Evolutionary conservation across 2,888 invertebrate genomes (phyloP).

Genomic region (Thera britannica): DNA sequence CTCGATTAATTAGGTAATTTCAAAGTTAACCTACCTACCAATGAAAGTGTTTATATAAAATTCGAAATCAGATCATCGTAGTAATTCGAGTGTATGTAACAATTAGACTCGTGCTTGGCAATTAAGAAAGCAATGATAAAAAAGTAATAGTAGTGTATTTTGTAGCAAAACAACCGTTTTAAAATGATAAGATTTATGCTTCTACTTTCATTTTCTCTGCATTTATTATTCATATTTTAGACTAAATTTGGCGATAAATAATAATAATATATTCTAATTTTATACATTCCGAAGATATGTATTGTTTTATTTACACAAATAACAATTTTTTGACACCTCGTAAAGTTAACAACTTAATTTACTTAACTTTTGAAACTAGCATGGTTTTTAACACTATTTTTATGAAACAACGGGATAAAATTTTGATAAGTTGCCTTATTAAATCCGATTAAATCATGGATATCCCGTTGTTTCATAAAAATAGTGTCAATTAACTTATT

Average conservation of each 20-base stretch:
- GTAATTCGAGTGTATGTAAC: not conserved
- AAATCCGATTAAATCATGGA: too few species aligned
- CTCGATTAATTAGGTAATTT: too few species aligned
- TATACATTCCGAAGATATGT: slow-evolving; percentile 1
- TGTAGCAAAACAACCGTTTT: slow-evolving; percentile 1
- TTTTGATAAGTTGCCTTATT: too few species aligned
- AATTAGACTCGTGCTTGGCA: not conserved
- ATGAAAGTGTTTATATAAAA: not conserved
- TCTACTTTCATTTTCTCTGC: slow-evolving; percentile 19
- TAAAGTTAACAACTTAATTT: slow-evolving; percentile 1
- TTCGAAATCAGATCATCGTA: not conserved
- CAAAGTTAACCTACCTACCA: not conserved
- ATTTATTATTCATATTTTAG: slow-evolving; percentile 9
- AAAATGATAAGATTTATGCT: slow-evolving; percentile 13
- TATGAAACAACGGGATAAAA: too few species aligned
- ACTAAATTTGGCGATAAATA: slow-evolving; percentile 8
- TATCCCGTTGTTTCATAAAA: too few species aligned
- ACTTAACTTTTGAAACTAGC: too few species aligned
- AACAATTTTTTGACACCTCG: not conserved
- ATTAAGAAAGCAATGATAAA: slow-evolving; percentile 13
- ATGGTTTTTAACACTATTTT: too few species aligned
- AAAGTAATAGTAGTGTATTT: slow-evolving; percentile 6
- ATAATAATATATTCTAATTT: slow-evolving; percentile 7
- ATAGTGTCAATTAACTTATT: too few species aligned
- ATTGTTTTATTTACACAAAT: not conserved